phyloP scores from a whole-genome alignment of 2,888 invertebrate genomes.

The Euproctis similis region DNA sequence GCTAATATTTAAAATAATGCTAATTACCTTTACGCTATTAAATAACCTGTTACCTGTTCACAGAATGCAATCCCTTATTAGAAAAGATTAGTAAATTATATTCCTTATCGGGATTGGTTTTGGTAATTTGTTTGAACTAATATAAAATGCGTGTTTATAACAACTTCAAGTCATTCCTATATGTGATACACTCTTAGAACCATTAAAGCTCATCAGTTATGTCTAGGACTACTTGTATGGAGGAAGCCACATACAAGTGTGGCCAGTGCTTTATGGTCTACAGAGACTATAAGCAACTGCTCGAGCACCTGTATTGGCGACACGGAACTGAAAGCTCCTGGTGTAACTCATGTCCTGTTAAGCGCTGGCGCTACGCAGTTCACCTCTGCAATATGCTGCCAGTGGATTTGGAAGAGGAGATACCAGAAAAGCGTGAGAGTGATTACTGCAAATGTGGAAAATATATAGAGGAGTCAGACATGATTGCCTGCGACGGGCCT shows the following conservation, averaged over 20 bases:
- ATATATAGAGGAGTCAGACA: conserved; percentile 30
- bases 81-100: too few species aligned
- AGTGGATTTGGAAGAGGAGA: conserved; percentile 27
- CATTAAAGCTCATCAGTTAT: too few species aligned
- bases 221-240: too few species aligned
- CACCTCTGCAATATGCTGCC: conserved; percentile 51
- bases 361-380: conserved; percentile 43
- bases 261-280: conserved; percentile 41
- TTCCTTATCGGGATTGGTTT: too few species aligned
- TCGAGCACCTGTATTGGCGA: conserved; percentile 54
- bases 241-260: conserved; percentile 17
- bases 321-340: conserved; percentile 50
- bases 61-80: too few species aligned
- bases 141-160: too few species aligned
- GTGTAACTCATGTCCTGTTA: conserved; percentile 40
- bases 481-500: conserved; percentile 54
- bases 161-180: too few species aligned
- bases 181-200: too few species aligned
- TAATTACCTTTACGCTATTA: too few species aligned
- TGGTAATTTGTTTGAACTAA: too few species aligned
- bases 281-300: conserved; percentile 38
- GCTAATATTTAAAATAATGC: too few species aligned
- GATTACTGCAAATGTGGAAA: conserved; percentile 47
- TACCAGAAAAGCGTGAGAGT: conserved; percentile 22
- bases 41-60: too few species aligned